A percentile compares a stretch with the other conserved stretches of the same genome.
phyloP scores from a whole-genome alignment of 1,140 invertebrate species.

The Rhopalosiphum maidis region DNA sequence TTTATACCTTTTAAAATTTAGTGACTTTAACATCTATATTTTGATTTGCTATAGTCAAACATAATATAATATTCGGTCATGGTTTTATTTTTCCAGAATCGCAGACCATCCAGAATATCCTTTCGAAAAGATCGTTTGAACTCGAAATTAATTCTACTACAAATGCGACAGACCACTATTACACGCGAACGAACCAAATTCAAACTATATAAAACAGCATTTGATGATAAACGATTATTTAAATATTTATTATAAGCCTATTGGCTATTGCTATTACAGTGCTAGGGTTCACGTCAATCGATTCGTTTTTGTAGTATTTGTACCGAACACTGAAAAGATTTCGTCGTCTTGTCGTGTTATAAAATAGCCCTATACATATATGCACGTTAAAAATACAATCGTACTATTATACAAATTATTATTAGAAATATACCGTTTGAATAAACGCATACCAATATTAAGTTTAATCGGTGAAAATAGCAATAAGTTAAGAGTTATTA shows the following conservation, averaged over 20 bases:
- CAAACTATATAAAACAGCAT: too few species aligned
- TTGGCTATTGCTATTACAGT: too few species aligned
- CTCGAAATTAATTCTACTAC: neutral
- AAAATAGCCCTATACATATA: neutral
- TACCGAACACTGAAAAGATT: neutral
- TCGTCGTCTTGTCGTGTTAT: neutral
- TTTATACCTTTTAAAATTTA: neutral
- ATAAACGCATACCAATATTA: too few species aligned
- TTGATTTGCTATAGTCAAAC: neutral
- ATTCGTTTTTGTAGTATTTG: neutral
- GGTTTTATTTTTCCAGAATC: conserved; percentile 46
- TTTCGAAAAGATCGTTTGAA: neutral
- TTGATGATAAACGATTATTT: too few species aligned
- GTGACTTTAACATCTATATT: neutral
- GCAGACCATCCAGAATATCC: conserved; percentile 58
- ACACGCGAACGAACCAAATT: too few species aligned
- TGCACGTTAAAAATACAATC: neutral
- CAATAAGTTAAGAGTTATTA: neutral
- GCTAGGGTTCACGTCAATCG: neutral
- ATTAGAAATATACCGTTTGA: neutral
- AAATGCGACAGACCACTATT: neutral
- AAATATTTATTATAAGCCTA: too few species aligned
- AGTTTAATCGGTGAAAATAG: too few species aligned
- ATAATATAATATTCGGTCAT: neutral
- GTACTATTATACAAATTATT: neutral